These are phyloP conservation scores for Drosophila serrata DNA, from an alignment of 1,140 invertebrate genomes.

Conservation along the genomic window DNA sequence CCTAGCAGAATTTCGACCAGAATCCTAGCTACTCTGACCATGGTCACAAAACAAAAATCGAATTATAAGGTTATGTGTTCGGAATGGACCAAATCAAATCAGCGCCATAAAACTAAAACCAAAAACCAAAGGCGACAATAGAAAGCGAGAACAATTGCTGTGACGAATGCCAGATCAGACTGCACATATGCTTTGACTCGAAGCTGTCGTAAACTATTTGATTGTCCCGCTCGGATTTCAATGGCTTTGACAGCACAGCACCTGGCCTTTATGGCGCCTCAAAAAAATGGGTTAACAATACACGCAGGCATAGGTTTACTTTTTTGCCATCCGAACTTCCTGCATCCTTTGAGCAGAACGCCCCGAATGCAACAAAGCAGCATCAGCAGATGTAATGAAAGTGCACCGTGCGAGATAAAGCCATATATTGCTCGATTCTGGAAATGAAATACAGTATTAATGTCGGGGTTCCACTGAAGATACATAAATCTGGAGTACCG, in stretches of 20 bases:
- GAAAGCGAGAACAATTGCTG: conserved; percentile 6
- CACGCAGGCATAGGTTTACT: conserved; percentile 8
- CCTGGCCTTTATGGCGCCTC: conserved; percentile 29
- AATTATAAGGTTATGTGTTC: neutral
- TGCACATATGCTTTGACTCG: conserved; percentile 15
- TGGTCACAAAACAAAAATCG: neutral
- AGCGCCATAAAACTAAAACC: neutral
- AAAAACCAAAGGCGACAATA: neutral
- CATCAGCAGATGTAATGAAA: conserved; percentile 16
- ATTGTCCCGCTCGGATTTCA: conserved; percentile 3
- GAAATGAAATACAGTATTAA: conserved; percentile 67
- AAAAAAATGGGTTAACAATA: conserved; percentile 21
- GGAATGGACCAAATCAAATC: neutral
- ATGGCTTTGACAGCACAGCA: conserved; percentile 23
- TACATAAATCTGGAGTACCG: conserved; percentile 63
- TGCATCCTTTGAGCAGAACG: conserved; percentile 1
- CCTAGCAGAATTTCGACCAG: neutral
- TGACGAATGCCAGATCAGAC: neutral
- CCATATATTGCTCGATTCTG: conserved; percentile 10
- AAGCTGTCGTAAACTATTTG: conserved; percentile 15
- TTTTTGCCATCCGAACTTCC: conserved; percentile 9
- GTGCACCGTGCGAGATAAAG: conserved; percentile 7
- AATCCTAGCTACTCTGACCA: neutral
- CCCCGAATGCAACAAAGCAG: conserved; percentile 19
- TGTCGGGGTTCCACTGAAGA: conserved; percentile 12